These are phyloP conservation scores for Toxotes chatareus DNA, from an alignment of 2,113 vertebrate species.

Conservation along the genomic window DNA sequence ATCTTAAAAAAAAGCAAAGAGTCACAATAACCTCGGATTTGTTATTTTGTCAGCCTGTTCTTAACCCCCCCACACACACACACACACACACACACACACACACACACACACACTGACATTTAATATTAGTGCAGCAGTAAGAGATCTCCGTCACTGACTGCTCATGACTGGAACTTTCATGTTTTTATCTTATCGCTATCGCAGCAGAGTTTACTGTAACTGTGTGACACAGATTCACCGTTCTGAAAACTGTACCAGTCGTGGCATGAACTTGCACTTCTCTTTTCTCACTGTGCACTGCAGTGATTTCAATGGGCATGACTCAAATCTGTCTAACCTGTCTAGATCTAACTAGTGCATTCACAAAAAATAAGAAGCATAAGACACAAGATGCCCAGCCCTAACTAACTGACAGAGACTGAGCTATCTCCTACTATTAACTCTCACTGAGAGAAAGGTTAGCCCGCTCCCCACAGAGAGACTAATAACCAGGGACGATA, in stretches of 20 bases:
- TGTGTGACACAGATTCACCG: neutral
- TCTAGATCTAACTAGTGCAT: no score
- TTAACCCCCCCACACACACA: constrained; percentile 6
- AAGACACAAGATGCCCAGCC: no score
- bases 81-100: constrained; percentile 14
- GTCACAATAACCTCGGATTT: constrained; percentile 31
- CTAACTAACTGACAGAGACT: no score
- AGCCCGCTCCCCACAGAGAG: no score
- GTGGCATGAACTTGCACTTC: neutral
- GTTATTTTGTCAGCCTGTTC: constrained; percentile 10
- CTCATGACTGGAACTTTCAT: neutral
- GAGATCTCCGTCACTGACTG: neutral
- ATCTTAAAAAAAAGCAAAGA: neutral
- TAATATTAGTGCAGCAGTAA: neutral
- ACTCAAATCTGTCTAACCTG: no score
- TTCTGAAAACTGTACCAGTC: neutral
- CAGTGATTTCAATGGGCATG: neutral
- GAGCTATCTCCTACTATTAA: no score
- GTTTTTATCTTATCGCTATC: constrained; percentile 19
- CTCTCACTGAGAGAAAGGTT: no score
- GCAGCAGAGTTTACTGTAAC: neutral
- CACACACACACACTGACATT: constrained; percentile 26
- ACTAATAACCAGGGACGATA: no score
- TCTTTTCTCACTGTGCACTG: neutral
- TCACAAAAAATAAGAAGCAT: no score